Conservation (phyloP, 2,113 vertebrate genomes). For the Eolophus roseicapilla region DNA sequence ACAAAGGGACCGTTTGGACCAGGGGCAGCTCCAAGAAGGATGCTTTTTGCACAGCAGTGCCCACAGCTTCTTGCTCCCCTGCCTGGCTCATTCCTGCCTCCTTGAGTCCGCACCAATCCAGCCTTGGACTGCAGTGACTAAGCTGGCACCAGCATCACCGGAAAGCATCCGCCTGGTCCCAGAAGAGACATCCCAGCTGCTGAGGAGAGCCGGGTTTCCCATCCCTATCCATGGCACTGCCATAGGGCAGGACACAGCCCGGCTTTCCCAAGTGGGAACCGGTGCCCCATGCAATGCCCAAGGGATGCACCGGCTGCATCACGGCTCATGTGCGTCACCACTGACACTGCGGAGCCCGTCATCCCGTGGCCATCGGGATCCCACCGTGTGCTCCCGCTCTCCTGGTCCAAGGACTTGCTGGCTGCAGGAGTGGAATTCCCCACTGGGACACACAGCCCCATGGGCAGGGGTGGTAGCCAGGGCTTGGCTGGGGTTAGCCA, state of each 20-base stretch:
- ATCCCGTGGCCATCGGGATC: rapidly evolving
- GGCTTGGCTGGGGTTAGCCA: neutral
- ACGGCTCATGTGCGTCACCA: neutral
- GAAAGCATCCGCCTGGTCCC: rapidly evolving
- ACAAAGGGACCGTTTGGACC: neutral
- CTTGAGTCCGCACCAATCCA: rapidly evolving
- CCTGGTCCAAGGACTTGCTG: neutral
- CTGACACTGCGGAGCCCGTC: neutral
- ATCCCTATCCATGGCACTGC: neutral
- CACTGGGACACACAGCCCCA: rapidly evolving
- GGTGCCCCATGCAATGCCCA: neutral
- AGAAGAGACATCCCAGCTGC: neutral
- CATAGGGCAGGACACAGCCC: neutral
- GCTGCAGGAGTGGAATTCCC: neutral
- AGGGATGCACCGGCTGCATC: rapidly evolving
- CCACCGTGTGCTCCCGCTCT: neutral
- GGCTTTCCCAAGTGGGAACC: neutral
- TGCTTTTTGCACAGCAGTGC: neutral
- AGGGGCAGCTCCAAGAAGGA: neutral
- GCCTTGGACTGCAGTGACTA: neutral
- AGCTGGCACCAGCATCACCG: neutral
- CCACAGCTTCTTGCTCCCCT: neutral
- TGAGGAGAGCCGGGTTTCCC: neutral
- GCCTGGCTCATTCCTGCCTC: neutral
- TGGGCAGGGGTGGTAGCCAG: neutral